Evolutionary conservation across 2,888 invertebrate species (phyloP).

Genomic region (Congeria kusceri): DNA sequence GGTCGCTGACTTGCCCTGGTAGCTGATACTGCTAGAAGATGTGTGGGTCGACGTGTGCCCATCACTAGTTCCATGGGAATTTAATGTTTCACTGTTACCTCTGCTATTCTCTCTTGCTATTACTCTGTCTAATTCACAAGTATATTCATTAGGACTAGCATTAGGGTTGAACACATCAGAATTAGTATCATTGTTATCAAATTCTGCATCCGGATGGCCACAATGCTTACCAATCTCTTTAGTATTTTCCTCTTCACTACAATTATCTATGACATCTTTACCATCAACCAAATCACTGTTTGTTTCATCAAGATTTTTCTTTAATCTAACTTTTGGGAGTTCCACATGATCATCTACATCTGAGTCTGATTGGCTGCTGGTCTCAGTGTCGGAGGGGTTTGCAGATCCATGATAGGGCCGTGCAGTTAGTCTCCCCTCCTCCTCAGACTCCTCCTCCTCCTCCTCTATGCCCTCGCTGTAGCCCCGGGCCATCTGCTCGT

Average conservation of each 20-base stretch:
- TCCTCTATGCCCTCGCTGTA: slow-evolving; percentile 49
- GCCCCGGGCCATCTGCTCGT: slow-evolving; percentile 59
- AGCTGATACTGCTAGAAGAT: slow-evolving; percentile 57
- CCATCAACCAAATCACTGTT: slow-evolving; percentile 9
- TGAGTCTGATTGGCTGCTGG: slow-evolving; percentile 22
- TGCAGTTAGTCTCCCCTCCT: neutral
- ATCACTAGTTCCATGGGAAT: slow-evolving; percentile 60
- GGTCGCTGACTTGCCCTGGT: slow-evolving; percentile 53
- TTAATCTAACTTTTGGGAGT: slow-evolving; percentile 56
- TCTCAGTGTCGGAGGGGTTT: neutral
- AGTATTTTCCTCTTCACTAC: slow-evolving; percentile 1
- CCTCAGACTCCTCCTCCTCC: slow-evolving; percentile 39
- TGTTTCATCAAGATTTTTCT: slow-evolving; percentile 25
- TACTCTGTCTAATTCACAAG: slow-evolving; percentile 53
- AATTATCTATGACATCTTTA: neutral
- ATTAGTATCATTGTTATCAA: neutral
- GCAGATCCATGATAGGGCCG: neutral
- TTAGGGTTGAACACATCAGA: slow-evolving; percentile 21
- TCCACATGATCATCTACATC: slow-evolving; percentile 41
- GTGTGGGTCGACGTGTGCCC: slow-evolving; percentile 40
- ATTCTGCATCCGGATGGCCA: neutral
- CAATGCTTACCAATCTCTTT: neutral
- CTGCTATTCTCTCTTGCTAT: slow-evolving; percentile 58
- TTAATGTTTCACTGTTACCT: slow-evolving; percentile 42
- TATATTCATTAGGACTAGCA: slow-evolving; percentile 41